Percentiles rank a stretch among this genome's conserved stretches.
Evolutionary conservation across 1,140 invertebrate species (phyloP).

Genomic region (Neodiprion fabricii): DNA sequence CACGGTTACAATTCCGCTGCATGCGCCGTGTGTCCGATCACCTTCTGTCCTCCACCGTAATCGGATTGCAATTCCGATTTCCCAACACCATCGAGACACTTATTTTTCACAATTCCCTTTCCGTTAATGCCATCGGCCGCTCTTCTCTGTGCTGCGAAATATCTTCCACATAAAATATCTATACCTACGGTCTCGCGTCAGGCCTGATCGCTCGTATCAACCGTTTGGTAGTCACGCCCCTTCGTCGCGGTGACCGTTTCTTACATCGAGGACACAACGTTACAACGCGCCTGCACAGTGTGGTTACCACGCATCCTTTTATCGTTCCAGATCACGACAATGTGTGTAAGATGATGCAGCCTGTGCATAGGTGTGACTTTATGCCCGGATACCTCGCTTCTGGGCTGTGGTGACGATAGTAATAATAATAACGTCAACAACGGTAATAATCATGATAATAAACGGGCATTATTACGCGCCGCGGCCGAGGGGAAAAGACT

Average conservation of each 20-base stretch:
- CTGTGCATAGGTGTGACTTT: no score
- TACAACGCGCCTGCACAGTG: neutral
- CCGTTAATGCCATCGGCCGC: no score
- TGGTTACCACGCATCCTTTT: neutral
- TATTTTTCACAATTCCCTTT: no score
- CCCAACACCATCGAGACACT: no score
- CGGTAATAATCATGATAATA: neutral
- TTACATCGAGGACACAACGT: neutral
- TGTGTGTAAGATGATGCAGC: neutral
- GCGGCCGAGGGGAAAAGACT: neutral
- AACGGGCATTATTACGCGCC: neutral
- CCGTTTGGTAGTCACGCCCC: neutral
- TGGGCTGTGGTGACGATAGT: neutral
- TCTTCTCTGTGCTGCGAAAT: no score
- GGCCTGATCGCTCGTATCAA: neutral
- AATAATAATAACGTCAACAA: neutral
- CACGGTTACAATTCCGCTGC: neutral
- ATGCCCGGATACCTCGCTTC: no score
- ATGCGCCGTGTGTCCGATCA: no score
- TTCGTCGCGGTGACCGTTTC: neutral
- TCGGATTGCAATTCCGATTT: neutral
- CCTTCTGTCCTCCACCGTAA: no score
- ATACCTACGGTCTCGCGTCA: neutral
- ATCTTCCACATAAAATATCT: no score
- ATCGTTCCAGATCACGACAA: conserved; percentile 4